A percentile compares a stretch with the other conserved stretches of the same genome.
phyloP scores from a whole-genome alignment of 2,113 vertebrate species.

The Rhabdornis inornatus region DNA sequence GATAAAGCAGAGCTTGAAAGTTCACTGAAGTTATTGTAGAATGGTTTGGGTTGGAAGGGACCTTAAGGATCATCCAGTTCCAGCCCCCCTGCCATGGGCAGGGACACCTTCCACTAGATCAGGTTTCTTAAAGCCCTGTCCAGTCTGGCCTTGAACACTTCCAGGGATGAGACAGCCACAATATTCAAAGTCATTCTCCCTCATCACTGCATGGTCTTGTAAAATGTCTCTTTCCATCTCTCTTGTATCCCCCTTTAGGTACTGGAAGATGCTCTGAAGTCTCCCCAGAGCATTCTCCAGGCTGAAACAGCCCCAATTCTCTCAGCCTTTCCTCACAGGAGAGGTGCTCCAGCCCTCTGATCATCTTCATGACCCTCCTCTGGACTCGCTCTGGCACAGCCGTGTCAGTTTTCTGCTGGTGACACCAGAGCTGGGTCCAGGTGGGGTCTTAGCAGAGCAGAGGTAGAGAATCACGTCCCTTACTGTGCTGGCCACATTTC shows the following conservation, averaged over 20 bases:
- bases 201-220: background rate
- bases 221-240: background rate
- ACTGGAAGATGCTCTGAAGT: background rate
- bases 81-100: background rate
- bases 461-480: background rate
- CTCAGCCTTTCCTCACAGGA: background rate
- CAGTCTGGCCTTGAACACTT: background rate
- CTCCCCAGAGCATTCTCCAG: background rate
- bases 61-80: background rate
- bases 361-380: background rate
- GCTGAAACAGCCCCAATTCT: background rate
- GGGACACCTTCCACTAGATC: background rate
- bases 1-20: background rate
- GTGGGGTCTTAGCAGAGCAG: background rate
- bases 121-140: background rate
- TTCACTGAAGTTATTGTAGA: background rate
- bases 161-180: background rate
- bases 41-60: background rate
- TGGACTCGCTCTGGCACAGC: accelerated
- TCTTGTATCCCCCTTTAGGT: background rate
- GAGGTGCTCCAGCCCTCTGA: background rate
- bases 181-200: background rate
- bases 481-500: background rate
- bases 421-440: background rate
- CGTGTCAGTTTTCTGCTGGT: background rate